Conservation (phyloP, 2,113 vertebrate species). For the Hippocampus zosterae region DNA sequence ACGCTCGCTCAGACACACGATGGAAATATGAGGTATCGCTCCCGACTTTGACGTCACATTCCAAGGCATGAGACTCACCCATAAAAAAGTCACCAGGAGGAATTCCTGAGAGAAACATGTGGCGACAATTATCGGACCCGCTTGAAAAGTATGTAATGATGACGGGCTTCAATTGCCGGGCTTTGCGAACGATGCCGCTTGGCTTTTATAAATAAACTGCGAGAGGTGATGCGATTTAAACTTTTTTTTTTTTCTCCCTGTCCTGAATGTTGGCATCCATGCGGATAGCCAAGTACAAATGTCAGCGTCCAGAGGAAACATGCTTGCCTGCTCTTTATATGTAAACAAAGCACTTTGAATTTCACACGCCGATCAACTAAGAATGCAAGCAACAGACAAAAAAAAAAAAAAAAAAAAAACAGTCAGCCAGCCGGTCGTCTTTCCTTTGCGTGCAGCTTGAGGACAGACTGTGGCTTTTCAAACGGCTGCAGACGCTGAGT, state of each 20-base stretch:
- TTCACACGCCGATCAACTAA: neutral
- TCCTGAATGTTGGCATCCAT: too few species aligned
- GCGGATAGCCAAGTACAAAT: too few species aligned
- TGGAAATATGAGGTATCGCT: neutral
- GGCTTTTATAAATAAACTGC: neutral
- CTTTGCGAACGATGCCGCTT: neutral
- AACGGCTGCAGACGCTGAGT: slow-evolving; percentile 5
- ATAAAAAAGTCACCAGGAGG: neutral
- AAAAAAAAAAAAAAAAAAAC: neutral
- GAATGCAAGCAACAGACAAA: slow-evolving; percentile 12
- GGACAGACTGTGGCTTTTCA: slow-evolving; percentile 7
- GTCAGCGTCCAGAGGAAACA: neutral
- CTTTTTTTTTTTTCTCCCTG: too few species aligned
- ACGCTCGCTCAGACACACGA: neutral
- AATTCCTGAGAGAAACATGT: slow-evolving; percentile 5
- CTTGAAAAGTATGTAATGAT: neutral
- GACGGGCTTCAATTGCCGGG: neutral
- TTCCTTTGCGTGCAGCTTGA: slow-evolving; percentile 19
- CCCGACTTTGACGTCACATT: neutral
- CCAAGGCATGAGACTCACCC: slow-evolving; percentile 3
- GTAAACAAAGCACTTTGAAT: neutral
- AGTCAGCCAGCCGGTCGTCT: neutral
- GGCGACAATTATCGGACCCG: neutral
- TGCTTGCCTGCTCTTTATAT: neutral
- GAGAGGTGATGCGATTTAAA: neutral